These are phyloP conservation scores for Orius insidiosus DNA, from an alignment of 1,140 invertebrate genomes.

Conservation along the genomic window DNA sequence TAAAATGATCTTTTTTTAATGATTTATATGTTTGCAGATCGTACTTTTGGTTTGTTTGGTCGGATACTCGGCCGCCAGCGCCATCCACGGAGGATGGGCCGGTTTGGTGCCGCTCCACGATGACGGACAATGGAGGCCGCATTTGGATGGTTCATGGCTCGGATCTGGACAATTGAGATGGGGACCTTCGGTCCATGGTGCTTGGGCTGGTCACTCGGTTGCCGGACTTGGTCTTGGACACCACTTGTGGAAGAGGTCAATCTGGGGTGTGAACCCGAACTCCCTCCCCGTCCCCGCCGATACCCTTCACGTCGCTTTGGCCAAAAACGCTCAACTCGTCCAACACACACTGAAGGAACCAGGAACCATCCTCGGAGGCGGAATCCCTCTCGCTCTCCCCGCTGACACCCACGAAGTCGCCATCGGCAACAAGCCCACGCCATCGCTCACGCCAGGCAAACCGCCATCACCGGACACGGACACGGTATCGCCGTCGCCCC, in stretches of 20 bases:
- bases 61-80: constrained; percentile 3
- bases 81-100: not conserved
- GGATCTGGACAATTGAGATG: constrained; percentile 3
- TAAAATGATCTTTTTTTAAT: too few species aligned
- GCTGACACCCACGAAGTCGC: constrained; percentile 34
- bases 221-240: not conserved
- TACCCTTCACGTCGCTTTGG: constrained; percentile 5
- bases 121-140: constrained; percentile 8
- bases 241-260: constrained; percentile 3
- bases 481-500: constrained; percentile 7
- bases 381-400: constrained; percentile 25
- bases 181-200: too few species aligned
- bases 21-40: not conserved
- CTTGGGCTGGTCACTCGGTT: not conserved
- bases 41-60: not conserved
- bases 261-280: constrained; percentile 9
- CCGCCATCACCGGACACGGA: constrained; percentile 23
- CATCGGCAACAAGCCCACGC: constrained; percentile 30
- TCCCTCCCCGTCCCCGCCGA: constrained; percentile 3
- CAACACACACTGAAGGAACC: constrained; percentile 9
- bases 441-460: constrained; percentile 7
- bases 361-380: constrained; percentile 13
- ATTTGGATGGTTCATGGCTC: constrained; percentile 1
- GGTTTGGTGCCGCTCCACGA: constrained; percentile 1
- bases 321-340: constrained; percentile 8